Percentiles rank a stretch among this genome's conserved stretches.
Conservation (phyloP, 2,113 vertebrate genomes). For the Pithys albifrons region DNA sequence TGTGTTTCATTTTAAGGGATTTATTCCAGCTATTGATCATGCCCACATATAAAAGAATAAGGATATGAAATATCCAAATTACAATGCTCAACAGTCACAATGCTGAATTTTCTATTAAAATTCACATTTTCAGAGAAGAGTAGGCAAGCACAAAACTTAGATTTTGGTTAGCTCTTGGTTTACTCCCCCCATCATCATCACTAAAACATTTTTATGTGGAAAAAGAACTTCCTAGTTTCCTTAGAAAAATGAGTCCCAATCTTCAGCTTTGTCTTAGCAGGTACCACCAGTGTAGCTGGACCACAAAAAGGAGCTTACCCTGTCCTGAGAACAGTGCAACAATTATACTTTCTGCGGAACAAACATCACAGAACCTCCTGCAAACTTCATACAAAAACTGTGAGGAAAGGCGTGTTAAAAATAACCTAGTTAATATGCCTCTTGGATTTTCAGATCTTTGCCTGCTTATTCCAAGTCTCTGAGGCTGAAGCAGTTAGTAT, state of each 20-base stretch:
- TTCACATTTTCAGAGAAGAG: neutral
- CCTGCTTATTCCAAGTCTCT: neutral
- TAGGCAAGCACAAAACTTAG: neutral
- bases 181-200: neutral
- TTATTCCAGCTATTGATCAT: neutral
- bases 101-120: neutral
- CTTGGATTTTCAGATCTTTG: neutral
- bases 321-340: neutral
- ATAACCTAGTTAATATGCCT: neutral
- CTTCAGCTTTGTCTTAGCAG: neutral
- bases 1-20: neutral
- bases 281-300: fast-evolving
- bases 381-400: neutral
- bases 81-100: neutral
- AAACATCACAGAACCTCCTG: neutral
- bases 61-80: fast-evolving
- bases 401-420: neutral
- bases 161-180: neutral
- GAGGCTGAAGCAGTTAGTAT: neutral
- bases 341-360: neutral
- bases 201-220: neutral
- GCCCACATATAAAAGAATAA: neutral
- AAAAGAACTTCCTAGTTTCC: neutral
- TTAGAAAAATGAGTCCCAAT: neutral
- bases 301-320: neutral